Conservation (phyloP, 2,888 invertebrate species). For the Lymantria monacha region DNA sequence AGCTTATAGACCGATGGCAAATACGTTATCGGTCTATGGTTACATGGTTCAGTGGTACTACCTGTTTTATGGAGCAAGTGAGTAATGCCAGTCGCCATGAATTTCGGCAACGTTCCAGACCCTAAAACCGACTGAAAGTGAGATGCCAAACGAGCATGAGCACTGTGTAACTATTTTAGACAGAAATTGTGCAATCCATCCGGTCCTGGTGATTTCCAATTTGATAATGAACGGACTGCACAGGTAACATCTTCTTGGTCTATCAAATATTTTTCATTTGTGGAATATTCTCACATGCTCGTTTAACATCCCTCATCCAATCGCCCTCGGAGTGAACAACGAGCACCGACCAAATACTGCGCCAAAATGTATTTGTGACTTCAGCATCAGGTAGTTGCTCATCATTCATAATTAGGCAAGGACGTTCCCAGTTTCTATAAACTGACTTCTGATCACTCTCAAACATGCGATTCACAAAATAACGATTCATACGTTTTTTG, state of each 20-base stretch:
- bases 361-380: not conserved
- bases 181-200: not conserved
- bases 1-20: no score
- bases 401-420: not conserved
- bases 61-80: no score
- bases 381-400: not conserved
- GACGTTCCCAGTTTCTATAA: not conserved
- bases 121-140: not conserved
- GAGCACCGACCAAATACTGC: not conserved
- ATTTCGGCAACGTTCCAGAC: no score
- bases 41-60: no score
- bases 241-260: not conserved
- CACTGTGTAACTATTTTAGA: no score
- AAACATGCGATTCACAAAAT: not conserved
- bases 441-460: not conserved
- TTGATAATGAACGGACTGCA: not conserved
- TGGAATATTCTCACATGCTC: not conserved
- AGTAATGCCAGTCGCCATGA: no score
- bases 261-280: not conserved
- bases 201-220: not conserved
- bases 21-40: no score
- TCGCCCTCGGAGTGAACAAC: not conserved
- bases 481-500: not conserved
- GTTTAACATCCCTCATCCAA: not conserved
- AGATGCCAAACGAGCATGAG: not conserved